phyloP scores from a whole-genome alignment of 2,888 invertebrate species.

The Unio pictorum region DNA sequence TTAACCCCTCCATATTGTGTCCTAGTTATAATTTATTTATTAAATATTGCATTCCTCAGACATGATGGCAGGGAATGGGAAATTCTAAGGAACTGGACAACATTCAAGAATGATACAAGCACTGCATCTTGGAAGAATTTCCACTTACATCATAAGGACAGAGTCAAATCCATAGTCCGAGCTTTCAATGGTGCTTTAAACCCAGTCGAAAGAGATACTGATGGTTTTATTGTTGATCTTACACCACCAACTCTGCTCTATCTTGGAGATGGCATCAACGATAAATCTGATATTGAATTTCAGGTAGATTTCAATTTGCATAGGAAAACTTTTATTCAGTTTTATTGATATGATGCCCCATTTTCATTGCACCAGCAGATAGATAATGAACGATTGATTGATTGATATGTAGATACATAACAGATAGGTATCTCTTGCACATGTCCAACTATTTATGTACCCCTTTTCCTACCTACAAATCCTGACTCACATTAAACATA shows the following conservation, averaged over 20 bases:
- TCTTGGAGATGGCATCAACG: slow-evolving; percentile 42
- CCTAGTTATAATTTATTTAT: too few relatives aligned
- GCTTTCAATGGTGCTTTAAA: slow-evolving; percentile 51
- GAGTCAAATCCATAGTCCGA: slow-evolving; percentile 33
- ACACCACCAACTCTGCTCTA: slow-evolving; percentile 42
- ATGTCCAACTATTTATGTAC: too few relatives aligned
- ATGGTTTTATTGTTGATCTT: slow-evolving; percentile 51
- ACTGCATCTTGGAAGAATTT: slow-evolving; percentile 48
- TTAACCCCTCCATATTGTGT: too few relatives aligned
- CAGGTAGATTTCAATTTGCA: slow-evolving; percentile 27
- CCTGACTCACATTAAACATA: too few relatives aligned
- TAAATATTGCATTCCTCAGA: too few relatives aligned
- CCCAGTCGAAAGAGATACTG: slow-evolving; percentile 22
- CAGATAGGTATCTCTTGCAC: too few relatives aligned
- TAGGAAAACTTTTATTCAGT: too few relatives aligned
- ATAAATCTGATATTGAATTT: slow-evolving; percentile 32
- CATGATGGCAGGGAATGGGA: slow-evolving; percentile 15
- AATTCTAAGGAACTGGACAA: slow-evolving; percentile 29
- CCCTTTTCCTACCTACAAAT: too few relatives aligned
- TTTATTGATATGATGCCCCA: too few relatives aligned
- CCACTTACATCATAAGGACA: slow-evolving; percentile 47
- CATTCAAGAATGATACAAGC: slow-evolving; percentile 21
- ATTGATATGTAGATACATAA: too few relatives aligned
- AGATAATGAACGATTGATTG: too few relatives aligned
- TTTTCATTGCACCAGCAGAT: too few relatives aligned